phyloP scores from a whole-genome alignment of 2,888 invertebrate species.

The Acrobasis repandana region DNA sequence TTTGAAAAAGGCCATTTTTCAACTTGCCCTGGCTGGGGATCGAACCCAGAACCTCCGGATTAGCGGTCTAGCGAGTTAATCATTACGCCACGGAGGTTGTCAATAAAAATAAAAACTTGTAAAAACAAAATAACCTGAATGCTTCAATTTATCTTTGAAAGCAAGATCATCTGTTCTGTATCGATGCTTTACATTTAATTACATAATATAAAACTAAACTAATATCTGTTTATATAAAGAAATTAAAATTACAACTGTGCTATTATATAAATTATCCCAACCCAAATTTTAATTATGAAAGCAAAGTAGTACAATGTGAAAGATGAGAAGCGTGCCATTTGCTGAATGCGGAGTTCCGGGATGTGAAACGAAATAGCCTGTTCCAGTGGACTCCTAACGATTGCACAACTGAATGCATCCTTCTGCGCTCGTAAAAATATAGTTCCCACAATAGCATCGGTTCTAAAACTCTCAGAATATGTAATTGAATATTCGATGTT shows the following conservation, averaged over 20 bases:
- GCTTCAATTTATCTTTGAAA: no score
- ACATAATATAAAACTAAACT: no score
- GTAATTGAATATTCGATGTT: background rate
- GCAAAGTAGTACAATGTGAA: conserved; percentile 39
- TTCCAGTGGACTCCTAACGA: background rate
- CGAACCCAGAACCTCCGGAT: no score
- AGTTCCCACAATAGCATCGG: background rate
- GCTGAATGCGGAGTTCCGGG: conserved; percentile 58
- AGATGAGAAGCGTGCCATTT: conserved; percentile 63
- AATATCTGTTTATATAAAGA: no score
- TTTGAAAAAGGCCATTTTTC: no score
- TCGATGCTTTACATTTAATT: no score
- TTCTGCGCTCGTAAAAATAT: background rate
- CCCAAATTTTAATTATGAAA: background rate
- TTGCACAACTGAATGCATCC: conserved; percentile 1
- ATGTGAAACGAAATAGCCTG: conserved; percentile 39
- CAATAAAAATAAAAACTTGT: no score
- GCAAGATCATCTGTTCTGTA: no score
- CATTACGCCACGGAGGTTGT: no score
- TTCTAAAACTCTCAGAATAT: background rate
- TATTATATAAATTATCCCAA: background rate
- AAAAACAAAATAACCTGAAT: no score
- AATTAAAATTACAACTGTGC: background rate
- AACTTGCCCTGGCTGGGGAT: no score
- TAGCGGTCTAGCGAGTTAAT: no score